These are phyloP conservation scores for Noturus placidus DNA, from an alignment of 2,113 vertebrate genomes.

Conservation along the genomic window DNA sequence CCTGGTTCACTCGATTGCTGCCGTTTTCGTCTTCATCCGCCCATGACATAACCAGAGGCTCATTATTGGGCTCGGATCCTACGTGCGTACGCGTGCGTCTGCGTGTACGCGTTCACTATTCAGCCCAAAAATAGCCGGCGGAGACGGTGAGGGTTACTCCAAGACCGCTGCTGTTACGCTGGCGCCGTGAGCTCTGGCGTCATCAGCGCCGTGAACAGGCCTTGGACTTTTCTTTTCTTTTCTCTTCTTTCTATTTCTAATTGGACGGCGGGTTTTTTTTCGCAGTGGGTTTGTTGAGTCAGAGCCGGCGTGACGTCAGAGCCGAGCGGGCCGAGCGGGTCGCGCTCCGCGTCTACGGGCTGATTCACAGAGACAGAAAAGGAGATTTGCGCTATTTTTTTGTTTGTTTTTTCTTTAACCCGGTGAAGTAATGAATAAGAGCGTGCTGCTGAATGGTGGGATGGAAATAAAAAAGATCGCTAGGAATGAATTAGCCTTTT, in stretches of 20 bases:
- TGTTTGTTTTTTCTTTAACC: no score
- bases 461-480: background rate
- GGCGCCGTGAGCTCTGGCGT: background rate
- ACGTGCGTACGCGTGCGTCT: background rate
- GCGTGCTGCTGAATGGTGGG: background rate
- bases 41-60: slow-evolving; percentile 26
- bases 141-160: background rate
- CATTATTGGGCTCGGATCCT: background rate
- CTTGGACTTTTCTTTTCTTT: slow-evolving; percentile 13
- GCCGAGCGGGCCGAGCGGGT: background rate
- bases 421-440: background rate
- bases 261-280: background rate
- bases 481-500: slow-evolving; percentile 26
- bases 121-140: background rate
- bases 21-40: background rate
- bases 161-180: background rate
- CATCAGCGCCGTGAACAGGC: background rate
- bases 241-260: background rate
- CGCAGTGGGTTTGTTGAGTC: slow-evolving; percentile 37
- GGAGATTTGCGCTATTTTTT: background rate
- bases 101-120: background rate
- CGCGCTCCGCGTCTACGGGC: background rate
- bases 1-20: slow-evolving; percentile 19
- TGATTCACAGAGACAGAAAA: slow-evolving; percentile 30
- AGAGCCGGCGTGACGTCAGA: slow-evolving; percentile 33